These are phyloP conservation scores for Caenorhabditis angaria DNA, from an alignment of 2,888 invertebrate genomes.

Conservation along the genomic window DNA sequence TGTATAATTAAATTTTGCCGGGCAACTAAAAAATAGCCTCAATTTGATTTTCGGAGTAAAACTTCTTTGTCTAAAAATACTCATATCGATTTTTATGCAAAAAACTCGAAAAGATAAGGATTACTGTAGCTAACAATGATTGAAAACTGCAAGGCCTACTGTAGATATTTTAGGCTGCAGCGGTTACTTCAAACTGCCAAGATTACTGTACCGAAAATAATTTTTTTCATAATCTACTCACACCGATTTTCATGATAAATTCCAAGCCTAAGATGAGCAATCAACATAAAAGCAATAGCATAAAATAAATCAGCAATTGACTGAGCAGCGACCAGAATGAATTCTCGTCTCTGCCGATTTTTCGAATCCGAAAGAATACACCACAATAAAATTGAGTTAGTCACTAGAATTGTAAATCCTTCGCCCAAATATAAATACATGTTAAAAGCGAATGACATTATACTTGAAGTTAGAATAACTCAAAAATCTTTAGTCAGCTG, in stretches of 20 bases:
- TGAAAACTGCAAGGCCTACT: too few species aligned
- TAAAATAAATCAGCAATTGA: constrained; percentile 45
- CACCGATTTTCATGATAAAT: constrained; percentile 32
- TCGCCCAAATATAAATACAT: constrained; percentile 44
- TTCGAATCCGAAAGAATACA: constrained; percentile 39
- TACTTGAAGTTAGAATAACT: background rate
- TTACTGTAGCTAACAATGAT: too few species aligned
- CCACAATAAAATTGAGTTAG: constrained; percentile 40
- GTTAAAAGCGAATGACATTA: constrained; percentile 40
- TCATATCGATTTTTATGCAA: too few species aligned
- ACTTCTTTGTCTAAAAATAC: too few species aligned
- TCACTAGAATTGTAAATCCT: constrained; percentile 41
- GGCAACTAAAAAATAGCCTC: too few species aligned
- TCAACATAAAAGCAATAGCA: constrained; percentile 47
- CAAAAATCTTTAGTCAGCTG: too few species aligned
- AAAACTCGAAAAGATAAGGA: too few species aligned
- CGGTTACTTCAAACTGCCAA: too few species aligned
- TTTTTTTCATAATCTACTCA: constrained; percentile 8
- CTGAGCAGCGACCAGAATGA: constrained; percentile 41
- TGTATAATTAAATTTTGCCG: too few species aligned
- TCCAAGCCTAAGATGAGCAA: constrained; percentile 38
- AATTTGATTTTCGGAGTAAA: too few species aligned
- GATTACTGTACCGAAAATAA: too few species aligned
- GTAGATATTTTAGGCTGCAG: too few species aligned
- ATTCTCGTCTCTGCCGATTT: constrained; percentile 45